Conservation (phyloP, 2,888 invertebrate genomes). For the Cheilosia vernalis region DNA sequence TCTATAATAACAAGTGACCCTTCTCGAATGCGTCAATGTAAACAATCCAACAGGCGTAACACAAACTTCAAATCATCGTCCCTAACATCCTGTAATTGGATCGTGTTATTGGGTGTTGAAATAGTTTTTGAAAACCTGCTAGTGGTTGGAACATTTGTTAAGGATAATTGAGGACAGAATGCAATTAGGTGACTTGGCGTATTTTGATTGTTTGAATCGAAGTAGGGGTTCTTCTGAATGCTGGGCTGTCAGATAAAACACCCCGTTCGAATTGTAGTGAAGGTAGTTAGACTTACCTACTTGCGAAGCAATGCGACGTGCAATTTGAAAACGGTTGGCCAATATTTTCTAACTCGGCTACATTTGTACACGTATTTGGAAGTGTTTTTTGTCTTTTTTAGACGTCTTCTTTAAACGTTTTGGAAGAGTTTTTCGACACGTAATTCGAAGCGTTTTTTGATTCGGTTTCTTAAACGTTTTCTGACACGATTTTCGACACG, state of each 20-base stretch:
- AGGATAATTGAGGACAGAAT: conserved; percentile 34
- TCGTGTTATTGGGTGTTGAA: not conserved
- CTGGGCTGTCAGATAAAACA: conserved; percentile 1
- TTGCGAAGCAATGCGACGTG: too few species aligned
- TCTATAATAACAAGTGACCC: conserved; percentile 11
- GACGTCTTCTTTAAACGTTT: too few species aligned
- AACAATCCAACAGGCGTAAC: conserved; percentile 33
- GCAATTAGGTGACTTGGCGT: conserved; percentile 36
- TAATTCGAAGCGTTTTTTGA: too few species aligned
- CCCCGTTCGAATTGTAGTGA: not conserved
- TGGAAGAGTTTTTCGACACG: too few species aligned
- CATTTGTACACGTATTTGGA: too few species aligned
- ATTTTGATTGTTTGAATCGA: conserved; percentile 2
- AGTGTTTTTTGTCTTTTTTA: too few species aligned
- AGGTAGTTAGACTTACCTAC: not conserved
- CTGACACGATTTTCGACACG: too few species aligned
- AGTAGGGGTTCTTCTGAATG: conserved; percentile 20
- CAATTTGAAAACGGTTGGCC: too few species aligned
- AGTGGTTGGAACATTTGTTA: not conserved
- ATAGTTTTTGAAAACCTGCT: not conserved
- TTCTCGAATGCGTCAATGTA: conserved; percentile 5
- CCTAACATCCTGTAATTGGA: conserved; percentile 11
- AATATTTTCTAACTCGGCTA: too few species aligned
- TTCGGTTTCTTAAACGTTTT: too few species aligned
- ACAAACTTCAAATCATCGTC: conserved; percentile 27